Evolutionary conservation across 2,113 vertebrate species (phyloP).

Genomic region (Pluvialis apricaria): DNA sequence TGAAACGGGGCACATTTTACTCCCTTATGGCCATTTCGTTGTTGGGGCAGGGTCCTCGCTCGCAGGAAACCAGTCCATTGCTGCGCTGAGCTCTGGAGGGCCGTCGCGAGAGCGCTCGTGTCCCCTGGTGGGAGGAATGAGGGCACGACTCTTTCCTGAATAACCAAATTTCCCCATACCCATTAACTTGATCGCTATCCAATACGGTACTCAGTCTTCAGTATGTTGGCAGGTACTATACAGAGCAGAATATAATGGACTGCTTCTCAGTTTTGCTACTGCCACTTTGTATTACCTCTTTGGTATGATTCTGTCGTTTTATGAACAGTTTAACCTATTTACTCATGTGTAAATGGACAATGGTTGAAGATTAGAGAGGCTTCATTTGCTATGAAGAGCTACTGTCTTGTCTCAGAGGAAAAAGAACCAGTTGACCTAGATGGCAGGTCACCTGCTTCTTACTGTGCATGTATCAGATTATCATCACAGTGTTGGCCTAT

Average conservation of each 20-base stretch:
- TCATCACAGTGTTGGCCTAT: background rate
- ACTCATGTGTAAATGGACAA: constrained; percentile 57
- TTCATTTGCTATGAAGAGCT: constrained; percentile 52
- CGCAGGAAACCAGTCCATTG: background rate
- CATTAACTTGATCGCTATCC: constrained; percentile 5
- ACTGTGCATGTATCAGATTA: background rate
- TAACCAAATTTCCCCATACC: background rate
- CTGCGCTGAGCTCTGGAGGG: background rate
- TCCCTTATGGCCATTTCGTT: background rate
- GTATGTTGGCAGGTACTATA: background rate
- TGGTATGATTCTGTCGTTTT: constrained; percentile 14
- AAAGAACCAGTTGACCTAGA: background rate
- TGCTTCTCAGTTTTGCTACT: constrained; percentile 34
- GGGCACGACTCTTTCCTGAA: background rate
- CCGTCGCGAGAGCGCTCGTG: background rate
- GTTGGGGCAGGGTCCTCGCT: background rate
- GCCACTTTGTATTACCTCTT: constrained; percentile 43
- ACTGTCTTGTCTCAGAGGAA: background rate
- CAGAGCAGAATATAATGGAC: constrained; percentile 13
- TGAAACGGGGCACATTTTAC: background rate
- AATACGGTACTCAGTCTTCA: background rate
- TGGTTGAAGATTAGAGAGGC: constrained; percentile 28
- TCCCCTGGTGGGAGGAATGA: background rate
- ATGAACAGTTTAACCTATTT: constrained; percentile 62
- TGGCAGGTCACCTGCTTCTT: background rate